phyloP scores from a whole-genome alignment of 1,140 invertebrate genomes.

The Gryllus bimaculatus region DNA sequence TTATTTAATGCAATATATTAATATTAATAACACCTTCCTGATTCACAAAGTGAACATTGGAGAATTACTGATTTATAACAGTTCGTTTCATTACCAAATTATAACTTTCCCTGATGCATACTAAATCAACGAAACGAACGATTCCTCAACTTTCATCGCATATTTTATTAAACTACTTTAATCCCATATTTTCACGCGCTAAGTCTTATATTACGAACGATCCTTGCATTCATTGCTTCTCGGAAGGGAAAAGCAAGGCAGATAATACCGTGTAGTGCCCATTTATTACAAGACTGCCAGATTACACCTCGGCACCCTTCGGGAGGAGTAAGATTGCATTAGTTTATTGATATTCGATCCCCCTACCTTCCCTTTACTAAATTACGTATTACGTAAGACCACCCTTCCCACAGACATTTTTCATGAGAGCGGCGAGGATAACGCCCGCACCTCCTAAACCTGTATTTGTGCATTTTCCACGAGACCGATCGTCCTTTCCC shows the following conservation, averaged over 20 bases:
- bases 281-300: not conserved
- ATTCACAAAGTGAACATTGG: no score
- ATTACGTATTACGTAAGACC: not conserved
- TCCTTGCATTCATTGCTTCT: not conserved
- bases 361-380: not conserved
- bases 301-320: not conserved
- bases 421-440: not conserved
- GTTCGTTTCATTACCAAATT: no score
- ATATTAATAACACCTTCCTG: no score
- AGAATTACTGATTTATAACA: no score
- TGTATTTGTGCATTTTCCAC: not conserved
- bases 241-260: not conserved
- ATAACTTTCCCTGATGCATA: no score
- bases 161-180: no score
- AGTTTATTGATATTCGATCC: slow-evolving; percentile 5
- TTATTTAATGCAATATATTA: no score
- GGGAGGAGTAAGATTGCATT: not conserved
- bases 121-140: no score
- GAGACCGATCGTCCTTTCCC: not conserved
- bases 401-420: not conserved
- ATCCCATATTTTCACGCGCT: no score
- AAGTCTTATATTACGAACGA: not conserved
- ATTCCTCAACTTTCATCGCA: no score
- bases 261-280: not conserved
- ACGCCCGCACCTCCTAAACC: not conserved